A percentile compares a stretch with the other conserved stretches of the same genome.
Conservation (phyloP, 2,888 invertebrate genomes). For the Xylophagus ater region DNA sequence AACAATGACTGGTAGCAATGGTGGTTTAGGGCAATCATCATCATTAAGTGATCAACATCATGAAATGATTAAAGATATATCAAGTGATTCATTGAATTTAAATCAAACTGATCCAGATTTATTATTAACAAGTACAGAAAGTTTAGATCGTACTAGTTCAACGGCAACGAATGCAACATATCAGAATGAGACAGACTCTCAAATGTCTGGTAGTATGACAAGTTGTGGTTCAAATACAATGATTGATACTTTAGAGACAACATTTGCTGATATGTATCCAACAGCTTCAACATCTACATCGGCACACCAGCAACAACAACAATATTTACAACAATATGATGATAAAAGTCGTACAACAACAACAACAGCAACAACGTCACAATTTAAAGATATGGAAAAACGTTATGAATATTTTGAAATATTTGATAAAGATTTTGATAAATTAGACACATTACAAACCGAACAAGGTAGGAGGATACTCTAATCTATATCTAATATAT, state of each 20-base stretch:
- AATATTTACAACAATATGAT: slow-evolving; percentile 7
- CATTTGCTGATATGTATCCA: slow-evolving; percentile 15
- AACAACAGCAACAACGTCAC: slow-evolving; percentile 4
- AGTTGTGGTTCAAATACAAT: slow-evolving; percentile 76
- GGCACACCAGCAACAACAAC: slow-evolving; percentile 3
- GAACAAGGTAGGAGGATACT: slow-evolving; percentile 16
- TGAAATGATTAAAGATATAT: slow-evolving; percentile 31
- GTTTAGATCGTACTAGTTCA: slow-evolving; percentile 65
- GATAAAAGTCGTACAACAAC: background rate
- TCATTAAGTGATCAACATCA: slow-evolving; percentile 5
- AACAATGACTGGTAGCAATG: slow-evolving; percentile 2
- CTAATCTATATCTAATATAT: background rate
- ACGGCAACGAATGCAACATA: slow-evolving; percentile 73
- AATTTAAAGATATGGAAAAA: slow-evolving; percentile 10
- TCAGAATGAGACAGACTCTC: slow-evolving; percentile 72
- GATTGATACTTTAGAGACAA: slow-evolving; percentile 58
- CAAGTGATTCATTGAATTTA: slow-evolving; percentile 35
- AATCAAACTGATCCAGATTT: slow-evolving; percentile 43
- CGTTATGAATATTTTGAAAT: slow-evolving; percentile 16
- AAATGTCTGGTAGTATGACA: slow-evolving; percentile 76
- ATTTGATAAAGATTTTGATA: slow-evolving; percentile 16
- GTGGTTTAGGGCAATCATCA: background rate
- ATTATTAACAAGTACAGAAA: slow-evolving; percentile 58
- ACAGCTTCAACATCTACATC: background rate
- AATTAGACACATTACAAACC: slow-evolving; percentile 11